These are phyloP conservation scores for Diarsia rubi DNA, from an alignment of 2,888 invertebrate species.

Conservation along the genomic window DNA sequence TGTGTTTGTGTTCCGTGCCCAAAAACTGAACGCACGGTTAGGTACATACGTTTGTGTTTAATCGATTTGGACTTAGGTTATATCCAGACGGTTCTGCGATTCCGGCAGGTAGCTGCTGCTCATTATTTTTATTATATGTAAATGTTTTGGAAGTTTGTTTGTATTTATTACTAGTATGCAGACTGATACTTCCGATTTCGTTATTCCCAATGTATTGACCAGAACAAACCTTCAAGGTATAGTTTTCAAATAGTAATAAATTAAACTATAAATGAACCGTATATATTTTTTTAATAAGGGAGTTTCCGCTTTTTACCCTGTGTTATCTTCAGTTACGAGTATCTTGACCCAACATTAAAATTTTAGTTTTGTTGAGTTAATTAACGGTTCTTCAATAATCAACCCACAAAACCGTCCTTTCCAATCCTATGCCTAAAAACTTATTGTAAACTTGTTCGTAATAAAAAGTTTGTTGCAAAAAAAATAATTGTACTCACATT, in stretches of 20 bases:
- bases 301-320: not conserved
- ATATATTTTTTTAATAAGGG: not conserved
- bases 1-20: conserved; percentile 72
- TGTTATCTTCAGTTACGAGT: no score
- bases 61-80: conserved; percentile 36
- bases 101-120: not conserved
- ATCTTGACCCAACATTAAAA: no score
- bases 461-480: not conserved
- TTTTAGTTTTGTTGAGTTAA: no score
- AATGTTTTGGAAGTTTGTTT: not conserved
- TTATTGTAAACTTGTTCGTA: not conserved
- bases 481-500: not conserved
- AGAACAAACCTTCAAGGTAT: not conserved
- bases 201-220: no score
- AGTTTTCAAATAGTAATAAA: not conserved
- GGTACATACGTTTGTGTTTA: conserved; percentile 52
- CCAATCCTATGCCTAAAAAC: no score
- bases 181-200: not conserved
- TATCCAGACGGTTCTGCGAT: conserved; percentile 44
- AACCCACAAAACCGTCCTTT: no score
- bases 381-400: no score
- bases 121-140: not conserved
- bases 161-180: not conserved
- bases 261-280: not conserved
- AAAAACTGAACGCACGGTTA: conserved; percentile 70